These are phyloP conservation scores for Tortricodes alternella DNA, from an alignment of 2,888 invertebrate species.

Conservation along the genomic window DNA sequence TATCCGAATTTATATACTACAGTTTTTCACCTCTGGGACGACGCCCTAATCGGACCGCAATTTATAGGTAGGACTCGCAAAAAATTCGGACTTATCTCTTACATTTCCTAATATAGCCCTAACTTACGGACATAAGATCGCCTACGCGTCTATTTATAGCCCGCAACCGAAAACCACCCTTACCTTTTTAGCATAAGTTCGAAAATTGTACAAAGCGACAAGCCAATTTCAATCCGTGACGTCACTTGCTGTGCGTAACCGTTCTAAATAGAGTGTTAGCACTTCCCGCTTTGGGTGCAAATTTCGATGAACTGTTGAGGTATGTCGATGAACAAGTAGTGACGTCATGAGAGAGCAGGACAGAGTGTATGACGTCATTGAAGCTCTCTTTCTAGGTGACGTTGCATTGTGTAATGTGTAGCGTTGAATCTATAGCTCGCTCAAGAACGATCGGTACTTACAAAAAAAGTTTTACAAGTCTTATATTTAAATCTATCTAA, in stretches of 20 bases:
- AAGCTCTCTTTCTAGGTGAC: conserved; percentile 10
- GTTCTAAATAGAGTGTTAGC: not conserved
- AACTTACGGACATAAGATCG: conserved; percentile 4
- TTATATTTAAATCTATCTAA: too few species aligned
- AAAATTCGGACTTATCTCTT: too few species aligned
- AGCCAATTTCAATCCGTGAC: conserved; percentile 33
- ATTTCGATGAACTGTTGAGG: conserved; percentile 3
- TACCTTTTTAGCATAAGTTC: conserved; percentile 23
- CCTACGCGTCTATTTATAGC: conserved; percentile 37
- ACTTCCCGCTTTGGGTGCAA: not conserved
- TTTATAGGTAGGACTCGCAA: too few species aligned
- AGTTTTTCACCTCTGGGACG: too few species aligned
- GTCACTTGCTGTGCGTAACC: conserved; percentile 7
- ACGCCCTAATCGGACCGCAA: too few species aligned
- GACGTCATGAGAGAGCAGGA: conserved; percentile 18
- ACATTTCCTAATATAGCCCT: conserved; percentile 4
- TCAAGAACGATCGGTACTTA: too few species aligned
- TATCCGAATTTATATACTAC: too few species aligned
- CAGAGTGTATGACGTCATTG: conserved; percentile 8
- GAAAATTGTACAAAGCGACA: conserved; percentile 13
- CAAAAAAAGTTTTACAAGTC: too few species aligned
- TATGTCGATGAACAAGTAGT: conserved; percentile 8
- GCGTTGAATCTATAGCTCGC: not conserved
- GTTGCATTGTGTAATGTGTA: not conserved
- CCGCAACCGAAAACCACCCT: conserved; percentile 32